Conservation (phyloP, 2,888 invertebrate genomes). For the Cephus rjabovi region DNA sequence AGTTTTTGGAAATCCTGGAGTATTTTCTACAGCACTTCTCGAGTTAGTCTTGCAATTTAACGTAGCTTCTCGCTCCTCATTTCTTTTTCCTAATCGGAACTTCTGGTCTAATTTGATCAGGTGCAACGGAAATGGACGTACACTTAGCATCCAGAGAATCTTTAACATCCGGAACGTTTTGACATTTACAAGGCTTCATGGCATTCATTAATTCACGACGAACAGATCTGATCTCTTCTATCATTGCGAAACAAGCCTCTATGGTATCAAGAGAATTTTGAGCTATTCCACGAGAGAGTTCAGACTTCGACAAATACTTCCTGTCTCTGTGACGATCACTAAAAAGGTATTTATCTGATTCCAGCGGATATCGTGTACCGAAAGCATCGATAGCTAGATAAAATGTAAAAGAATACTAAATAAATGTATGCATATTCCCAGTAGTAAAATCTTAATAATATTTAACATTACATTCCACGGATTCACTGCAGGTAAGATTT, state of each 20-base stretch:
- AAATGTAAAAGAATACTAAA: not conserved
- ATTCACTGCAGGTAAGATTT: not conserved
- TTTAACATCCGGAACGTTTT: not conserved
- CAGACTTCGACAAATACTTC: not conserved
- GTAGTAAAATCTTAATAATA: not conserved
- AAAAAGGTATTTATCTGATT: not conserved
- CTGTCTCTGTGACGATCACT: not conserved
- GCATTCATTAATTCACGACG: not conserved
- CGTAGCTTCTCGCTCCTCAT: not conserved
- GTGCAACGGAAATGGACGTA: not conserved
- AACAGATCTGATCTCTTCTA: not conserved
- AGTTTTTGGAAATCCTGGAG: no score
- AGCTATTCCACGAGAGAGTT: not conserved
- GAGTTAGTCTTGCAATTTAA: not conserved
- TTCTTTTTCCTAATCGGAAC: not conserved
- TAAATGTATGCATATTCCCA: not conserved
- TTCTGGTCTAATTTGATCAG: not conserved
- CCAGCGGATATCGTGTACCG: not conserved
- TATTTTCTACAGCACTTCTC: no score
- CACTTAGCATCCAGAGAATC: not conserved
- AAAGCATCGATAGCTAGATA: not conserved
- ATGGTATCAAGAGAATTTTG: not conserved
- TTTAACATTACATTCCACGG: not conserved
- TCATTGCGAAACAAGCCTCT: not conserved
- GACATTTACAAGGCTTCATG: not conserved